phyloP scores from a whole-genome alignment of 2,888 invertebrate species.

The Oxycera nigricornis region DNA sequence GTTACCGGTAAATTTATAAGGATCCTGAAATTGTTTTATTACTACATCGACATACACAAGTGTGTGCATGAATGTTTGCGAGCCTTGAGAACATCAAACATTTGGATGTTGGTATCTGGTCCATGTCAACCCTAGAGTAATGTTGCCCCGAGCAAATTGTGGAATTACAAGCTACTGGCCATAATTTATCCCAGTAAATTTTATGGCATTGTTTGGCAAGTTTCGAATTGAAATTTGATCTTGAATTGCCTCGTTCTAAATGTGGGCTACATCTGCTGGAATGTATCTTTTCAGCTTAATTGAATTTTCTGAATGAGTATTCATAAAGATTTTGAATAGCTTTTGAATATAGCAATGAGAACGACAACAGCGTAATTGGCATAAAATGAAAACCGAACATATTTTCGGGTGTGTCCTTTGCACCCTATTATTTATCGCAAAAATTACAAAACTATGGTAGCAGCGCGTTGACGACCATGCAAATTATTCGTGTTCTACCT shows the following conservation, averaged over 20 bases:
- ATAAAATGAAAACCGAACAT: too few relatives aligned
- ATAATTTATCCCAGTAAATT: constrained; percentile 6
- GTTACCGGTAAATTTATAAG: constrained; percentile 36
- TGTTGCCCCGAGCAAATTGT: neutral
- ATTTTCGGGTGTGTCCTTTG: too few relatives aligned
- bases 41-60: neutral
- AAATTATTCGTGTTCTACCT: too few relatives aligned
- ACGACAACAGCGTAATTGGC: too few relatives aligned
- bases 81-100: neutral
- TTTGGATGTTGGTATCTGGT: neutral
- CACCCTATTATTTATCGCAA: too few relatives aligned
- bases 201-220: constrained; percentile 12
- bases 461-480: too few relatives aligned
- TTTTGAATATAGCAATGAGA: too few relatives aligned
- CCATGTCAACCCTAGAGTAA: neutral
- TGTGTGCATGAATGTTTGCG: neutral
- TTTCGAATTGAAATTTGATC: constrained; percentile 25
- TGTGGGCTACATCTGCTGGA: neutral
- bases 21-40: constrained; percentile 39
- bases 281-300: constrained; percentile 6
- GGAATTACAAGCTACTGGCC: neutral
- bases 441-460: too few relatives aligned
- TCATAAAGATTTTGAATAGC: neutral
- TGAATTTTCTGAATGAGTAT: constrained; percentile 5
- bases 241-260: neutral